A percentile compares a stretch with the other conserved stretches of the same genome.
Conservation (phyloP, 2,888 invertebrate species). For the Zele albiditarsus region DNA sequence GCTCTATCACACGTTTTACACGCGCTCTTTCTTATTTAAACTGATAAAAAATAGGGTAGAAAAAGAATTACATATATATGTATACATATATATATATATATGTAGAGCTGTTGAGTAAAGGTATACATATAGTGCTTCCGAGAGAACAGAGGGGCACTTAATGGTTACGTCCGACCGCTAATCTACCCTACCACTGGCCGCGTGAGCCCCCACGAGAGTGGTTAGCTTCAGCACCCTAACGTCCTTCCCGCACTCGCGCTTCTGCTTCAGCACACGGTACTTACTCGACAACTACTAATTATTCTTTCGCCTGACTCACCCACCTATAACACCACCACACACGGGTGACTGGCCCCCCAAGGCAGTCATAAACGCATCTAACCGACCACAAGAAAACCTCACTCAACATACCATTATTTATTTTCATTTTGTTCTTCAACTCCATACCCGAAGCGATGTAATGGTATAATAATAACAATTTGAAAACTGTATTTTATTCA, state of each 20-base stretch:
- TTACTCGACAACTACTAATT: slow-evolving; percentile 61
- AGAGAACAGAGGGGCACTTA: slow-evolving; percentile 57
- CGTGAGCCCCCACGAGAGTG: slow-evolving; percentile 58
- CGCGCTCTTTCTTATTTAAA: too few relatives aligned
- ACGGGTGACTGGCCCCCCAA: slow-evolving; percentile 22
- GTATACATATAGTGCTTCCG: slow-evolving; percentile 34
- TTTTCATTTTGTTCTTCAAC: slow-evolving; percentile 6
- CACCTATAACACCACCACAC: slow-evolving; percentile 35
- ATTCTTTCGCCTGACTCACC: slow-evolving; percentile 62
- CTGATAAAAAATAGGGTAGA: not conserved
- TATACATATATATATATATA: too few relatives aligned
- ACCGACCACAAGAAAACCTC: slow-evolving; percentile 29
- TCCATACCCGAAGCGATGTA: not conserved
- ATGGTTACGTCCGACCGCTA: slow-evolving; percentile 65
- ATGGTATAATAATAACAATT: too few relatives aligned
- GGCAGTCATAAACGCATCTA: slow-evolving; percentile 36
- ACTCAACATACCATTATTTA: slow-evolving; percentile 17
- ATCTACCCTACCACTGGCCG: slow-evolving; percentile 63
- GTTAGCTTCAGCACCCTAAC: slow-evolving; percentile 56
- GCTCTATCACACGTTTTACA: too few relatives aligned
- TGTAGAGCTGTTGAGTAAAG: not conserved
- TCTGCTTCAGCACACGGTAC: slow-evolving; percentile 29
- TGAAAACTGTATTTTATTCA: too few relatives aligned
- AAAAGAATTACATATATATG: not conserved
- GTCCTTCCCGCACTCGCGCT: slow-evolving; percentile 32